Evolutionary conservation across 64 coral and sea anemone genomes (phyloP).

Genomic region (Actinia tenebrosa): DNA sequence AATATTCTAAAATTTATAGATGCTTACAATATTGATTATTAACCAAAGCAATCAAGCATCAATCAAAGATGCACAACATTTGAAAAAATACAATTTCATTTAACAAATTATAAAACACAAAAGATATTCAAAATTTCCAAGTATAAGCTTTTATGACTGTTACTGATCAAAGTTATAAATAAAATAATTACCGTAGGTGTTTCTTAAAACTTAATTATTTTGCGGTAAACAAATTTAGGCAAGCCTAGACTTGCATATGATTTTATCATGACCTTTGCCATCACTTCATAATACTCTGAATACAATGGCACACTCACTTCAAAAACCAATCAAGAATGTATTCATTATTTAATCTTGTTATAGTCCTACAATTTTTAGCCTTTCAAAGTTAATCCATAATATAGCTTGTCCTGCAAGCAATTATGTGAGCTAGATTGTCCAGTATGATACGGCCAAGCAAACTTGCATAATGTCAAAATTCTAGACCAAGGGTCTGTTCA

Average conservation of each 20-base stretch:
- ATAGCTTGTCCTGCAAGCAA: neutral
- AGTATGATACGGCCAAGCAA: neutral
- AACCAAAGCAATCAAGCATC: neutral
- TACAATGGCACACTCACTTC: neutral
- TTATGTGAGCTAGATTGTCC: neutral
- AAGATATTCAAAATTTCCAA: neutral
- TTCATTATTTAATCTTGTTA: neutral
- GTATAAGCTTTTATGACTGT: neutral
- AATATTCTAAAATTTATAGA: neutral
- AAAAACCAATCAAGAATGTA: neutral
- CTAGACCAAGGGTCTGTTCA: neutral
- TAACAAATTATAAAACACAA: neutral
- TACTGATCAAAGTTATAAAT: too few relatives aligned
- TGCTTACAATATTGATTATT: neutral
- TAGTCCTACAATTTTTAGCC: neutral
- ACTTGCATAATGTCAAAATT: neutral
- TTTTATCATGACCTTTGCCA: neutral
- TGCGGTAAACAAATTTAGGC: neutral
- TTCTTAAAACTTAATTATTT: neutral
- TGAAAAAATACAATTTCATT: neutral
- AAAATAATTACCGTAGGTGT: too few relatives aligned
- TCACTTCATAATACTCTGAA: neutral
- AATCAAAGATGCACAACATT: neutral
- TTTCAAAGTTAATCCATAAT: neutral
- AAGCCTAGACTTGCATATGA: neutral